phyloP scores from a whole-genome alignment of 2,888 invertebrate genomes.

The Aromia moschata region DNA sequence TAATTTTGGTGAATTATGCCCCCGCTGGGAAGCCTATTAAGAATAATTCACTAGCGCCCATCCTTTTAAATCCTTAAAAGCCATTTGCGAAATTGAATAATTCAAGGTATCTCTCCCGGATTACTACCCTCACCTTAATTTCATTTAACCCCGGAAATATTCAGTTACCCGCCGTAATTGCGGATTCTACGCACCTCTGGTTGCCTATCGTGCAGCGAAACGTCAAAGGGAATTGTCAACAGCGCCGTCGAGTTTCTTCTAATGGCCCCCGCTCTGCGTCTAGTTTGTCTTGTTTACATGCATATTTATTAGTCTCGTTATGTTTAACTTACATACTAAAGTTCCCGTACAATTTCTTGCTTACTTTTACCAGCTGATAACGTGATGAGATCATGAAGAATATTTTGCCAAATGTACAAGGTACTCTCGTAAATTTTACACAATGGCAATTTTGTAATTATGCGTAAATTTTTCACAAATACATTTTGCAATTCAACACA shows the following conservation, averaged over 20 bases:
- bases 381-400: too few species aligned
- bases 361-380: too few species aligned
- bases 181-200: background rate
- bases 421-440: too few species aligned
- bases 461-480: too few species aligned
- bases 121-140: background rate
- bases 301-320: too few species aligned
- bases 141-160: constrained; percentile 9
- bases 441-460: too few species aligned
- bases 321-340: too few species aligned
- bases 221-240: background rate
- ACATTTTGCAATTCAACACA: too few species aligned
- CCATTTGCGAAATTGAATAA: constrained; percentile 7
- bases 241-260: background rate
- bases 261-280: background rate
- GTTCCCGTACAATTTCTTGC: too few species aligned
- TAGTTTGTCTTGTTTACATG: too few species aligned
- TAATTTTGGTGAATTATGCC: constrained; percentile 3
- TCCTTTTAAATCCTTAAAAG: constrained; percentile 1
- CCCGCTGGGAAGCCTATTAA: constrained; percentile 4
- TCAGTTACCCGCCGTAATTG: background rate
- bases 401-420: too few species aligned
- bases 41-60: constrained; percentile 2
- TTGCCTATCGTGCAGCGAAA: background rate
- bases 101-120: background rate